Conservation (phyloP, 2,888 invertebrate species). For the Diplazon laetatorius region DNA sequence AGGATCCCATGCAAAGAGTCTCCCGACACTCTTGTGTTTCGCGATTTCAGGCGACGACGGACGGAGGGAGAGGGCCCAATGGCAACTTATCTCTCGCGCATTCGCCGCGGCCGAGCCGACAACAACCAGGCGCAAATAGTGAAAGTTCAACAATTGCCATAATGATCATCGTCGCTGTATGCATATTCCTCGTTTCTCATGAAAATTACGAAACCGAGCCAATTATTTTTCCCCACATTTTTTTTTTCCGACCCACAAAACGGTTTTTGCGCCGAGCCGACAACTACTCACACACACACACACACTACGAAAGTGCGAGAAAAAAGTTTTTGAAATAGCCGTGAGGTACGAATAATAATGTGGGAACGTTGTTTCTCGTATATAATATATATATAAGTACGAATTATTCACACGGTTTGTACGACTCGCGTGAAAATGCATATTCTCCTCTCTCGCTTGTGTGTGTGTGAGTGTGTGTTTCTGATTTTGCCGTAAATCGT, state of each 20-base stretch:
- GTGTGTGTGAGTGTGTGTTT: background rate
- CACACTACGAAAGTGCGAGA: no score
- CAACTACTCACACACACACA: no score
- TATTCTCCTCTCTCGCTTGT: background rate
- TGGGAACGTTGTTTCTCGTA: constrained; percentile 18
- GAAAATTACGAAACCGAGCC: constrained; percentile 41
- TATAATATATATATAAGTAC: no score
- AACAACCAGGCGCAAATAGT: constrained; percentile 24
- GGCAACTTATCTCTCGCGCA: no score
- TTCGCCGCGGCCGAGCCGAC: background rate
- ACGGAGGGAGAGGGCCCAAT: no score
- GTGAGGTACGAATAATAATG: constrained; percentile 36
- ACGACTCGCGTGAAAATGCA: no score
- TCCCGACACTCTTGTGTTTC: constrained; percentile 2
- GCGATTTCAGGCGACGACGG: no score
- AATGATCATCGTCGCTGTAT: constrained; percentile 16
- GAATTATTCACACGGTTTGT: no score
- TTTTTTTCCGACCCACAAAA: background rate
- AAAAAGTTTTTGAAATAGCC: constrained; percentile 19
- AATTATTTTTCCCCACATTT: constrained; percentile 37
- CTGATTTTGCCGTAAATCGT: no score
- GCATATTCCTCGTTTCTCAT: constrained; percentile 27
- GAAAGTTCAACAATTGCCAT: constrained; percentile 50
- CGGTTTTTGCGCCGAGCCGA: background rate
- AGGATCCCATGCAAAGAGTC: constrained; percentile 10